Conservation (phyloP, 1,140 invertebrate genomes). For the Hyles vespertilio region DNA sequence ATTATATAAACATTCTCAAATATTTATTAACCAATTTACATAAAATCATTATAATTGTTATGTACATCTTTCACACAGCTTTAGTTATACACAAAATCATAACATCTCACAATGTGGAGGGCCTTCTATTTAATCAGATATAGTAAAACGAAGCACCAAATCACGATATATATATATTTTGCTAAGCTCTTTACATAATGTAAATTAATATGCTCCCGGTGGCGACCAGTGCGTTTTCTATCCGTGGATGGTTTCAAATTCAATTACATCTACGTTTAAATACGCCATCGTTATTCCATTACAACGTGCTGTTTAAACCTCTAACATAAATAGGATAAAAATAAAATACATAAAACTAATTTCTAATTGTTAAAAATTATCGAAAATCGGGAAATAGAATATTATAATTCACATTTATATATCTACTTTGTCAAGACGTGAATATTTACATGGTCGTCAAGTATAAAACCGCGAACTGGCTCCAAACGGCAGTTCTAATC, state of each 20-base stretch:
- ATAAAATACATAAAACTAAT: constrained; percentile 35
- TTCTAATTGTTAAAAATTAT: constrained; percentile 38
- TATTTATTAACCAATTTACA: constrained; percentile 76
- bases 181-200: constrained; percentile 61
- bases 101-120: constrained; percentile 68
- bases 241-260: constrained; percentile 17
- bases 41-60: constrained; percentile 72
- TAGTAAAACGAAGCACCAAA: constrained; percentile 70
- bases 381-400: constrained; percentile 19
- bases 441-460: constrained; percentile 42
- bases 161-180: constrained; percentile 54
- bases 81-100: constrained; percentile 67
- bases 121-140: constrained; percentile 69
- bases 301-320: constrained; percentile 45
- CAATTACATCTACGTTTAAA: constrained; percentile 29
- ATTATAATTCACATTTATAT: constrained; percentile 8
- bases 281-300: constrained; percentile 13
- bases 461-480: constrained; percentile 25
- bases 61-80: constrained; percentile 71
- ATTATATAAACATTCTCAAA: constrained; percentile 76
- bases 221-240: constrained; percentile 18
- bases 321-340: constrained; percentile 47
- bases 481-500: not conserved
- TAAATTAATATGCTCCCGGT: constrained; percentile 20
- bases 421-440: constrained; percentile 3